A percentile compares a stretch with the other conserved stretches of the same genome.
phyloP scores from a whole-genome alignment of 1,140 invertebrate genomes.

The Saccostrea echinata region DNA sequence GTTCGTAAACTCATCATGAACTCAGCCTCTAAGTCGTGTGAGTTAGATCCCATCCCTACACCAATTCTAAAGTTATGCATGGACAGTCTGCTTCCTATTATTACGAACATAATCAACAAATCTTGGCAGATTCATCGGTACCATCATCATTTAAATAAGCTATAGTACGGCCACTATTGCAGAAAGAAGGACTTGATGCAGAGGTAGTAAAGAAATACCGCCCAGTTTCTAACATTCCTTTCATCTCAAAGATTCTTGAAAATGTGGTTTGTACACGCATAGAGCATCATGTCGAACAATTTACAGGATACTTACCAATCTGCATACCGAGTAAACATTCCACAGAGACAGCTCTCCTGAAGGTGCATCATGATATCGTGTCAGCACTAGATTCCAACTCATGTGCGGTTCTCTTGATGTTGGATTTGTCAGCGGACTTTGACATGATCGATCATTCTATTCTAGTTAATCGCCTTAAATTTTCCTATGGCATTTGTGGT shows the following conservation, averaged over 20 bases:
- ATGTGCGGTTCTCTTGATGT: not conserved
- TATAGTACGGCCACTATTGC: slow-evolving; percentile 51
- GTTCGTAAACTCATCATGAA: slow-evolving; percentile 40
- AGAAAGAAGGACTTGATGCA: too few relatives aligned
- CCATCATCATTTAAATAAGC: slow-evolving; percentile 34
- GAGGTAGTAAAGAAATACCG: slow-evolving; percentile 48
- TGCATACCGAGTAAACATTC: slow-evolving; percentile 53
- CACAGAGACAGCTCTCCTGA: slow-evolving; percentile 54
- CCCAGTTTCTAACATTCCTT: slow-evolving; percentile 48
- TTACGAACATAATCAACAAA: slow-evolving; percentile 42
- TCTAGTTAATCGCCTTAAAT: not conserved
- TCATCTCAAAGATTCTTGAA: too few relatives aligned
- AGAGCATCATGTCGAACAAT: slow-evolving; percentile 35
- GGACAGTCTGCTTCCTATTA: slow-evolving; percentile 38
- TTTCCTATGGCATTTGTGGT: too few relatives aligned
- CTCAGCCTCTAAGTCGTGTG: slow-evolving; percentile 44
- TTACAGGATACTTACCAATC: too few relatives aligned
- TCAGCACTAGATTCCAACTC: not conserved
- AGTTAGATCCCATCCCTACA: too few relatives aligned
- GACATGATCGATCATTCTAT: slow-evolving; percentile 28
- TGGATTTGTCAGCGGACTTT: slow-evolving; percentile 6
- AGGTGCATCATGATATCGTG: not conserved
- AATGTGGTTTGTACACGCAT: slow-evolving; percentile 41
- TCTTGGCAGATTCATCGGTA: too few relatives aligned
- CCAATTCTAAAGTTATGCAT: too few relatives aligned